A percentile compares a stretch with the other conserved stretches of the same genome.
phyloP scores from a whole-genome alignment of 2,797 vertebrate genomes.

The Staurois parvus region DNA sequence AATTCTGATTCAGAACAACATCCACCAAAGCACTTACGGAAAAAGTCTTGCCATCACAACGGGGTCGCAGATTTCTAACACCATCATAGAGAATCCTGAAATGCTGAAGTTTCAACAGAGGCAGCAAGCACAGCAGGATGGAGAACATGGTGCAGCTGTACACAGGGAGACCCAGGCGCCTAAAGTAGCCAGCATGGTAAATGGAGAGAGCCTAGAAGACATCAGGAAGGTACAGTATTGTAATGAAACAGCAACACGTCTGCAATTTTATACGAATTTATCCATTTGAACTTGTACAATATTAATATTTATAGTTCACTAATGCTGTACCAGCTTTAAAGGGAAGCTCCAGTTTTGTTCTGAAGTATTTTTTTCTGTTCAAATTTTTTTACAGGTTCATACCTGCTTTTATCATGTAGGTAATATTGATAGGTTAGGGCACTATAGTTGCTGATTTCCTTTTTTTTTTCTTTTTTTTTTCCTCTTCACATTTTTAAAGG shows the following conservation, averaged over 20 bases:
- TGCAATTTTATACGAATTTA: not conserved
- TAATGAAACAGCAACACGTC: not conserved
- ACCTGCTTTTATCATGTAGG: too few relatives aligned
- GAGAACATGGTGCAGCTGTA: constrained; percentile 73
- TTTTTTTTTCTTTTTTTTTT: too few relatives aligned
- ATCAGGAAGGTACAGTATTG: constrained; percentile 87
- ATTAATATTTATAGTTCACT: too few relatives aligned
- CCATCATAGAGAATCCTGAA: constrained; percentile 97
- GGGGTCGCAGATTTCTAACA: constrained; percentile 91
- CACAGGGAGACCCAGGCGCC: constrained; percentile 77
- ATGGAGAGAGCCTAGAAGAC: constrained; percentile 96
- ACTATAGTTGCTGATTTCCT: too few relatives aligned
- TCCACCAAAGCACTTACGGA: constrained; percentile 97
- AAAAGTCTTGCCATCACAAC: constrained; percentile 96
- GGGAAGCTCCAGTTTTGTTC: too few relatives aligned
- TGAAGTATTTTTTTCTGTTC: too few relatives aligned
- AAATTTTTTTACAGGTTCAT: too few relatives aligned
- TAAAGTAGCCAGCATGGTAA: constrained; percentile 91
- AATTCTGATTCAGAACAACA: constrained; percentile 83
- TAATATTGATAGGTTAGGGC: too few relatives aligned
- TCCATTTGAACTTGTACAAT: too few relatives aligned
- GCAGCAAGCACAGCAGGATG: constrained; percentile 76
- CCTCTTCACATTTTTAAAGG: too few relatives aligned
- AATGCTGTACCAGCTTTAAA: too few relatives aligned
- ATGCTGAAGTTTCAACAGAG: constrained; percentile 97